Percentiles rank a stretch among this genome's conserved stretches.
Conservation (phyloP, 2,888 invertebrate species). For the Eupithecia tripunctaria region DNA sequence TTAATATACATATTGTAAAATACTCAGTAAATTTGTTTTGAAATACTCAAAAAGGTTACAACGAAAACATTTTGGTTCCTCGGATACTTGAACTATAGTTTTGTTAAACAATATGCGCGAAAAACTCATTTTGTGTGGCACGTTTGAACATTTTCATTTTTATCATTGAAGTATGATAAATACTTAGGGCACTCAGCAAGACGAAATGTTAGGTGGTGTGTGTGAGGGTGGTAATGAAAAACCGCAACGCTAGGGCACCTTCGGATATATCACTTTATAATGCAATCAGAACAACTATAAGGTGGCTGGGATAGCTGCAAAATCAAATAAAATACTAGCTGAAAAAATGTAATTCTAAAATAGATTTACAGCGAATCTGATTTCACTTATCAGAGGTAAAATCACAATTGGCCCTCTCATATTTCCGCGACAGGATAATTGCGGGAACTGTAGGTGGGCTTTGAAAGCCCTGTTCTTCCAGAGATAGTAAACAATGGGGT, state of each 20-base stretch:
- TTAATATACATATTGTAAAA: background rate
- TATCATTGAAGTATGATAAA: background rate
- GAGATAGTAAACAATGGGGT: slow-evolving; percentile 44
- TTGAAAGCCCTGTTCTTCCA: slow-evolving; percentile 50
- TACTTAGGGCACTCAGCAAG: background rate
- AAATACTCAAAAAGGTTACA: background rate
- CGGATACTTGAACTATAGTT: background rate
- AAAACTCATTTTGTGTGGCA: background rate
- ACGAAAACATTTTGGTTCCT: background rate
- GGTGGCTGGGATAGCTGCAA: background rate
- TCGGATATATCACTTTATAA: background rate
- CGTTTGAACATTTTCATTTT: background rate
- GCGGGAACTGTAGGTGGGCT: slow-evolving; percentile 32
- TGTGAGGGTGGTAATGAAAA: background rate
- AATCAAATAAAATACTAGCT: background rate
- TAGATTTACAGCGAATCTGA: background rate
- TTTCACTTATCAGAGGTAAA: slow-evolving; percentile 41
- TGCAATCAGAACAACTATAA: background rate
- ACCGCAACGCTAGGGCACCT: background rate
- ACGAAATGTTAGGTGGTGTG: background rate
- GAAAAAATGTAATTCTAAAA: background rate
- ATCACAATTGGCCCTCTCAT: slow-evolving; percentile 38
- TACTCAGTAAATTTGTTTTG: background rate
- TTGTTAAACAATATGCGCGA: background rate
- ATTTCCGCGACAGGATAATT: slow-evolving; percentile 36